Evolutionary conservation across 64 coral and sea anemone genomes (phyloP).

Genomic region (Montipora capricornis): DNA sequence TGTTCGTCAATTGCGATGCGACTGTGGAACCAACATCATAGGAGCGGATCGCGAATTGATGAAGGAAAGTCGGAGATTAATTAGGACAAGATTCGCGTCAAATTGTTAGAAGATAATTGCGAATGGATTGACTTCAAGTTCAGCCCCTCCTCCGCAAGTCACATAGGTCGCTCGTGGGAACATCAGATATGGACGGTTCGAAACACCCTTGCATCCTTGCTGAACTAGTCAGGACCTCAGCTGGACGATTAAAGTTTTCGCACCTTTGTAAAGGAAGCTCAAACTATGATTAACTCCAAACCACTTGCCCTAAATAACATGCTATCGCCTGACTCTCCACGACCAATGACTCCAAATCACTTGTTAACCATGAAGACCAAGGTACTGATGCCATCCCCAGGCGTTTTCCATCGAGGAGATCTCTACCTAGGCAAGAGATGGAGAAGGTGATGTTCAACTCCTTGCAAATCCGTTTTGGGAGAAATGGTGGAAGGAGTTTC

Average conservation of each 20-base stretch:
- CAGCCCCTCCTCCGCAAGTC: not conserved
- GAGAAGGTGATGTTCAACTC: not conserved
- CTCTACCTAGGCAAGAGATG: slow-evolving; percentile 28
- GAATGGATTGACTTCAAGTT: slow-evolving; percentile 57
- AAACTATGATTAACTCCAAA: not conserved
- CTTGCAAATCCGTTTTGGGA: slow-evolving; percentile 35
- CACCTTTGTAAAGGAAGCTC: not conserved
- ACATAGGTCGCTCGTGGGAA: slow-evolving; percentile 19
- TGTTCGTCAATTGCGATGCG: too few species aligned
- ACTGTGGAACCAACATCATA: not conserved
- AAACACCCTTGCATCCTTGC: slow-evolving; percentile 23
- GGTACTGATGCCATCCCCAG: slow-evolving; percentile 49
- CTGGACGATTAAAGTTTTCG: not conserved
- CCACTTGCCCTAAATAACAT: not conserved
- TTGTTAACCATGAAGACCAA: slow-evolving; percentile 36
- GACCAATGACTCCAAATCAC: slow-evolving; percentile 17
- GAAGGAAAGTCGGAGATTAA: not conserved
- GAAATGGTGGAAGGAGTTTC: slow-evolving; percentile 25
- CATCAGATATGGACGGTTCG: slow-evolving; percentile 25
- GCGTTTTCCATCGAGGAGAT: slow-evolving; percentile 30
- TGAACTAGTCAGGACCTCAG: slow-evolving; percentile 10
- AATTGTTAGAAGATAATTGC: slow-evolving; percentile 20
- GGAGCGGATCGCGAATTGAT: slow-evolving; percentile 15
- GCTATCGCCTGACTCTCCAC: not conserved
- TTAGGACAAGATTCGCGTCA: not conserved